Base-by-base conservation (phyloP, 1,140 invertebrate species). In the Amyelois transitella region DNA sequence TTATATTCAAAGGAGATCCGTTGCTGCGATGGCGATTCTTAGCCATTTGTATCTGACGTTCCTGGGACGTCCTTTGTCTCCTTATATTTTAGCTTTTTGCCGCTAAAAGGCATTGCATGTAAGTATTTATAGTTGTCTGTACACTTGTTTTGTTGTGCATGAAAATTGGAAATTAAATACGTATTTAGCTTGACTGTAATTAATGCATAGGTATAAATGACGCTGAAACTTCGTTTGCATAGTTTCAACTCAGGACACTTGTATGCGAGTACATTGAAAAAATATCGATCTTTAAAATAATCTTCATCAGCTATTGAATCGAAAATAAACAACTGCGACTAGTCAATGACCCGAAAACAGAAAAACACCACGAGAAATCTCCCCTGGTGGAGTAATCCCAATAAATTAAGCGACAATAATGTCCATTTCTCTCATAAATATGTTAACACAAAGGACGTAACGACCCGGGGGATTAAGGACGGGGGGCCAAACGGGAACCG, bases 41-140 rank as follows among this genome's bases (percentile, higher is more conserved):
- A 50, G 47, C 69, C 77, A 81, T 81, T 81, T 72, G 75, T 78
- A 81, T 65, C 77, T 78, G 77, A 77, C 77, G 32, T 69, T 59
- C 53, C 52, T 56, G 67, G 66, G 60, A 63, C 64, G 56, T 55
- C 51, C 67, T 81, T 78, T 81, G 73, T 81, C 76, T 78, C 61
- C 14, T 28, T 51, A 21, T 51, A 47, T 58, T 58, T 62, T 49
- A 48, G 20, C 20, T 48, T 48, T 48, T n/a, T 10, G 20, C 44
- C 51, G 56, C 58, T 69, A 67, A 77, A 72, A 70, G 53, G 62
- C 55, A 62, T 66, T 55, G 56, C 62, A 55, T 72, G 63, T 75
- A 66, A 64, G 54, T 54, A 68, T 71, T 71, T 71, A 62, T 71
- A 63, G 62, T 64, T 71, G 65, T 68, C 62, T 38, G 32, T 38